Conservation (phyloP, 2,888 invertebrate genomes). For the Aricia artaxerxes region DNA sequence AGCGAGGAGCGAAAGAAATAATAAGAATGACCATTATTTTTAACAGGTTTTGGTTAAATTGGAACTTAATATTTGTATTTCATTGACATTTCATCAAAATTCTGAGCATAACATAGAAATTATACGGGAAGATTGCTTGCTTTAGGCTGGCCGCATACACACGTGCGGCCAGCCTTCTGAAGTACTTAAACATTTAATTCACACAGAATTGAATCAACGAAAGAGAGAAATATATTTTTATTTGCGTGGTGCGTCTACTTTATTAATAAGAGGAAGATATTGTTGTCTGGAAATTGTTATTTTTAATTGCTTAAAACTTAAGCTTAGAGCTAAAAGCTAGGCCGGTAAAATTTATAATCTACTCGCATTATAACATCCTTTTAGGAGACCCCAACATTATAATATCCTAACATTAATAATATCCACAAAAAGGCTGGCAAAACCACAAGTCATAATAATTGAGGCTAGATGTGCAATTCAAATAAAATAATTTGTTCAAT, state of each 20-base stretch:
- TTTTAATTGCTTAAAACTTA: neutral
- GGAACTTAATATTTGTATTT: neutral
- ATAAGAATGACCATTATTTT: neutral
- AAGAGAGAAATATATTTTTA: neutral
- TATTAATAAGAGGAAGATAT: neutral
- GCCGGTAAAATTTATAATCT: neutral
- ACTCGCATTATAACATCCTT: neutral
- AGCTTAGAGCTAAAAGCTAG: conserved; percentile 8
- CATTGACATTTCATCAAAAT: neutral
- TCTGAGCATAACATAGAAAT: neutral
- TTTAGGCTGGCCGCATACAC: no score
- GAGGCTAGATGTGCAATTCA: neutral
- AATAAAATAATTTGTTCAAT: neutral
- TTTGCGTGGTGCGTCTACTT: neutral
- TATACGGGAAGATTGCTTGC: neutral
- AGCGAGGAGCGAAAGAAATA: neutral
- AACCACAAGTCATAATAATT: neutral
- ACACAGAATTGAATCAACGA: no score
- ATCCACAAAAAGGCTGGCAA: neutral
- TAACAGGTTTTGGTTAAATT: neutral
- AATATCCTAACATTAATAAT: conserved; percentile 12
- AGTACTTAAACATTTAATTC: no score
- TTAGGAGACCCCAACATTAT: neutral
- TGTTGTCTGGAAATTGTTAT: neutral
- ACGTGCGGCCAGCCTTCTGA: no score